Evolutionary conservation across 2,113 vertebrate genomes (phyloP), one percentile per base, ranked within the genome.

Genomic region (Catagonus wagneri): DNA sequence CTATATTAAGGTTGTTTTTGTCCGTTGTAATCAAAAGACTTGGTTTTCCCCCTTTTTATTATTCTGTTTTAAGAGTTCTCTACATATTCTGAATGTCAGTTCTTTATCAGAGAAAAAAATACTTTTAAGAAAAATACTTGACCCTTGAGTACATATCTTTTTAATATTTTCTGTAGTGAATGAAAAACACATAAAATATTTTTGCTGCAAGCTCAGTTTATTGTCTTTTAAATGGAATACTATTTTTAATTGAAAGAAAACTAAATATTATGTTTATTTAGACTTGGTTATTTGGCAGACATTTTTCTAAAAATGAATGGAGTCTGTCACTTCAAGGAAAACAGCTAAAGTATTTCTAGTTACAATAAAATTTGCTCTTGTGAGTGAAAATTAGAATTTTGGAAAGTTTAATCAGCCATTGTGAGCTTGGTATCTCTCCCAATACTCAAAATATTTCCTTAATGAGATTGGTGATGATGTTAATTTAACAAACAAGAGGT

Each of bases 221-320:
- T 23, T 61, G 29, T 14, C 72, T 83, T 65, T 83, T 61, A 74
- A 83, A 15, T 36, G 16, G 39, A 63, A 27, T 52, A 29, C 63
- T 58, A 50, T 60, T 71, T 91, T 71, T 81, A 60, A 14, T 71
- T 69, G 76, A 71, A 25, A 91, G 27, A 60, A 71, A 81, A n/a
- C 8, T 71, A 7, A 80, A 81, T 60, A n/a, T 39, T 25, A 9
- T 81, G 65, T 90, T 68, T 81, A 60, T 60, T 81, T 66, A 91
- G 65, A 60, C 13, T 14, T 17, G 8, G 22, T 27, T 78, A 56
- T 83, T 34, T 83, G 29, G 44, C 85, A 83, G 27, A 83, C 15
- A 84, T 69, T 54, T 94, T 94, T 16, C 69, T 61, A 25, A 54
- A 90, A 90, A 69, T 84, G 32, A 74, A 90, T 69, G 23, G n/a